Percentiles rank a stretch among this genome's conserved stretches.
These are phyloP conservation scores for Tenthredo amoena DNA, from an alignment of 2,888 invertebrate genomes.

Conservation along the genomic window DNA sequence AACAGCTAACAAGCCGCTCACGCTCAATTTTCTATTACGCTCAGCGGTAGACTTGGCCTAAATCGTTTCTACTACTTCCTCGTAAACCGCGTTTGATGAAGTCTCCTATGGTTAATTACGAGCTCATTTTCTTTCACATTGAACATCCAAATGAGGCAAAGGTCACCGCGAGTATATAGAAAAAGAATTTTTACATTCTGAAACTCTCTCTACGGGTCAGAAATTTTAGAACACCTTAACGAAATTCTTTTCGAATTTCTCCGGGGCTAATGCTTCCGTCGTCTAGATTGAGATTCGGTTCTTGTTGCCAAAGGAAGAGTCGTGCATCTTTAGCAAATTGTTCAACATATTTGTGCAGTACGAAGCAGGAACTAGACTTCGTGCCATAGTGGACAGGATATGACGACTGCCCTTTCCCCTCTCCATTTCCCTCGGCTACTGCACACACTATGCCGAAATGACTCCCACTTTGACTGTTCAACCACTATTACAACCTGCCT, in stretches of 20 bases:
- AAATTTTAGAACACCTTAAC: not conserved
- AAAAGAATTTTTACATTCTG: not conserved
- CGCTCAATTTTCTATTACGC: constrained; percentile 19
- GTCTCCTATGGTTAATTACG: not conserved
- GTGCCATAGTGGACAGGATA: constrained; percentile 73
- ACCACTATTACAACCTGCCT: constrained; percentile 73
- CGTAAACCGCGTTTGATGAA: constrained; percentile 11
- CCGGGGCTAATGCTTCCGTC: not conserved
- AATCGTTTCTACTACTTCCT: not conserved
- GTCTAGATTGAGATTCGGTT: not conserved
- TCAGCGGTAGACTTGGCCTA: not conserved
- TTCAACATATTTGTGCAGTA: not conserved
- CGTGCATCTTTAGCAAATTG: not conserved
- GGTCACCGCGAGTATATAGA: not conserved
- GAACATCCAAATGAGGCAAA: not conserved
- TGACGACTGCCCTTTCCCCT: constrained; percentile 73
- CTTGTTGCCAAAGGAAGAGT: not conserved
- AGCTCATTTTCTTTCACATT: not conserved
- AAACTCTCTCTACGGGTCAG: not conserved
- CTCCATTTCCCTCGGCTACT: constrained; percentile 57
- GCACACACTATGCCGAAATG: constrained; percentile 70
- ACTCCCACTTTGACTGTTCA: constrained; percentile 78
- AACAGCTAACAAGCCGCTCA: not conserved
- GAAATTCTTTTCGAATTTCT: not conserved
- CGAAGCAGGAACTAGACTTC: constrained; percentile 39